Conservation (phyloP, 2,797 vertebrate species). For the Tauraco hartlaubi region DNA sequence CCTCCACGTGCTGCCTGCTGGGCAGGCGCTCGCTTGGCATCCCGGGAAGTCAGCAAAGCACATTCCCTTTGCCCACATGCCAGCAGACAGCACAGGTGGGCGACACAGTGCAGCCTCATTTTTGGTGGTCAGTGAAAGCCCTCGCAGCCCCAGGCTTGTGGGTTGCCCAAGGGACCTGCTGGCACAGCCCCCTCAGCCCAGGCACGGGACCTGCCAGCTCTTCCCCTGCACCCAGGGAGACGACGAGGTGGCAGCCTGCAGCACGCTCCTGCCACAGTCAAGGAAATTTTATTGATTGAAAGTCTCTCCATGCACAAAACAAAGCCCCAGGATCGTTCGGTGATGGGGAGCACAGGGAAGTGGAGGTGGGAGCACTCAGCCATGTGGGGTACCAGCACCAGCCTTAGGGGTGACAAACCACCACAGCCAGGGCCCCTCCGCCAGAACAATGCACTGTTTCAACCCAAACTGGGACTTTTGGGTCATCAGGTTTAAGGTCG, state of each 20-base stretch:
- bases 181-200: neutral
- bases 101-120: neutral
- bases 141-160: neutral
- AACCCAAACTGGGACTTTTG: neutral
- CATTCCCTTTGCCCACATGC: accelerated
- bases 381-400: too few species aligned
- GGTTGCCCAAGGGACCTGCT: accelerated
- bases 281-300: constrained; percentile 7
- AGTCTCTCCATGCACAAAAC: accelerated
- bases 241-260: neutral
- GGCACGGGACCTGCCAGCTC: accelerated
- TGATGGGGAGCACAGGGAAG: neutral
- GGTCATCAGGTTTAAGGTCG: neutral
- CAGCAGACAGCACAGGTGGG: accelerated
- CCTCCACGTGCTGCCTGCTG: neutral
- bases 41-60: neutral
- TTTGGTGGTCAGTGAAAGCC: neutral
- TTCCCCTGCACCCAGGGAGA: neutral
- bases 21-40: neutral
- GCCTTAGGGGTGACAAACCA: neutral
- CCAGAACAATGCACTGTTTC: neutral
- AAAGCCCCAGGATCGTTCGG: neutral
- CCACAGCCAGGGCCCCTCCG: neutral
- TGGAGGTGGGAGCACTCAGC: neutral
- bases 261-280: neutral